A percentile compares a stretch with the other conserved stretches of the same genome.
These are phyloP conservation scores for Catharus fuscescens DNA, from an alignment of 2,113 vertebrate genomes.

Conservation along the genomic window DNA sequence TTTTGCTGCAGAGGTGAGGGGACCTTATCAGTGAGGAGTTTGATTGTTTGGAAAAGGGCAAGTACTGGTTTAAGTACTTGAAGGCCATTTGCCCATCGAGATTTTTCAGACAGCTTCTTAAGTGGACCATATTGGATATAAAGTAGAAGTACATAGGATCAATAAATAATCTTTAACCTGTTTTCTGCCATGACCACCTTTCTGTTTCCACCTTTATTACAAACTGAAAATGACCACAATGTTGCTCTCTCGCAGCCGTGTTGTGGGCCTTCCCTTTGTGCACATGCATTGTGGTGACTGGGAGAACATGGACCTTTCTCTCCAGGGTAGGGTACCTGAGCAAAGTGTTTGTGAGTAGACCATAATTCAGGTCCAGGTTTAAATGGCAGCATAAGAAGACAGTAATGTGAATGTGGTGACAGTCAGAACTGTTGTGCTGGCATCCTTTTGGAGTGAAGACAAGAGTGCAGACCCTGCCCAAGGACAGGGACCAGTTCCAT, in stretches of 20 bases:
- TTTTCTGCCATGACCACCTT: neutral
- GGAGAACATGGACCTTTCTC: neutral
- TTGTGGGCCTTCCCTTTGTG: neutral
- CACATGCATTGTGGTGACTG: fast-evolving
- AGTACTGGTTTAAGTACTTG: neutral
- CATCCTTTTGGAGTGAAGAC: neutral
- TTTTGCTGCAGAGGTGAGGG: neutral
- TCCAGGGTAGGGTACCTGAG: neutral
- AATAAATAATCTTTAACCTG: neutral
- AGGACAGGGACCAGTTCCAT: neutral
- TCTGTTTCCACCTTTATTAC: neutral
- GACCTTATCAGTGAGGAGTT: neutral
- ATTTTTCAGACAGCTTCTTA: neutral
- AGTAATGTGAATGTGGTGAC: neutral
- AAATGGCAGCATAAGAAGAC: neutral
- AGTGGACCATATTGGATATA: neutral
- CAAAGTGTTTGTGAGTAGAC: neutral
- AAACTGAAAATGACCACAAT: neutral
- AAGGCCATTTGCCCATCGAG: neutral
- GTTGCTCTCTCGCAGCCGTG: neutral
- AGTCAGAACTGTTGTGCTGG: neutral
- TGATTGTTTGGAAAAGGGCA: neutral
- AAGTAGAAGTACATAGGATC: neutral
- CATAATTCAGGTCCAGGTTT: neutral
- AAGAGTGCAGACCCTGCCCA: neutral